A percentile compares a stretch with the other conserved stretches of the same genome.
phyloP scores from a whole-genome alignment of 2,797 vertebrate species.

The Gambusia yucatana region DNA sequence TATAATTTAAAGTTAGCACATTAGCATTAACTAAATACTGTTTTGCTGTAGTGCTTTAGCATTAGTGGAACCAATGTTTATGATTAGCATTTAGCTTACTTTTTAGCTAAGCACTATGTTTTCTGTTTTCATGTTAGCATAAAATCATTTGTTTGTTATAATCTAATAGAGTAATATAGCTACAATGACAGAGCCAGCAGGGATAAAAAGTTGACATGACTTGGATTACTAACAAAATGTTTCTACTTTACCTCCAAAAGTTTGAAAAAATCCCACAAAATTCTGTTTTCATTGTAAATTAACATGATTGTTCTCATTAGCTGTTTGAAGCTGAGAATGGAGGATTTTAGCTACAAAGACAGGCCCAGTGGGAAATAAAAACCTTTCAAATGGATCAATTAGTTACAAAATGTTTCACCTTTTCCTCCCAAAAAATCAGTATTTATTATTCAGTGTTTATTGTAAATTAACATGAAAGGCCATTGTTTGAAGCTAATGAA shows the following conservation, averaged over 20 bases:
- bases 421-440: neutral
- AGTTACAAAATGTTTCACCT: neutral
- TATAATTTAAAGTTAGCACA: too few relatives aligned
- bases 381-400: neutral
- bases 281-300: neutral
- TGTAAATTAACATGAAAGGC: neutral
- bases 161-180: neutral
- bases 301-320: too few relatives aligned
- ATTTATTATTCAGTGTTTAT: neutral
- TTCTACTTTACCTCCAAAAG: neutral
- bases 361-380: neutral
- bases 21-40: too few relatives aligned
- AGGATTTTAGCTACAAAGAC: neutral
- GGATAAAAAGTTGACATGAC: neutral
- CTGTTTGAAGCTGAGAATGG: neutral
- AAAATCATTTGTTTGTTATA: neutral
- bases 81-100: too few relatives aligned
- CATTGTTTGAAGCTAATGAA: neutral
- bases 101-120: too few relatives aligned
- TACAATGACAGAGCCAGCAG: too few relatives aligned
- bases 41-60: too few relatives aligned
- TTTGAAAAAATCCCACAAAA: neutral
- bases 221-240: neutral
- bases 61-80: too few relatives aligned
- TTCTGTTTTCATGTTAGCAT: neutral